Evolutionary conservation across 2,113 vertebrate genomes (phyloP).

Genomic region (Protobothrops mucrosquamatus): DNA sequence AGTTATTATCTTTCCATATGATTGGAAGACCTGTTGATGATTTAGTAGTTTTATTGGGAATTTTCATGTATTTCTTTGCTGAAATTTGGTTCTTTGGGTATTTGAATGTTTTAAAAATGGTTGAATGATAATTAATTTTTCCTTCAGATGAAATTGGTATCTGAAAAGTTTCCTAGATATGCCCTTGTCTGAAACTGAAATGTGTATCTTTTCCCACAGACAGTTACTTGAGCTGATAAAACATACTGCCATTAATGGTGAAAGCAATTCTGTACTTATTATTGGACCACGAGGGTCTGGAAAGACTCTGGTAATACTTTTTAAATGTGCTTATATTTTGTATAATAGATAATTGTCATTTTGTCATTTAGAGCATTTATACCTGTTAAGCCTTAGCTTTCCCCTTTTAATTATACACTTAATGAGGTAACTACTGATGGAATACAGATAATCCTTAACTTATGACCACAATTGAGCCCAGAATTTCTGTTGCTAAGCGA

Average conservation of each 20-base stretch:
- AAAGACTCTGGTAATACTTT: constrained; percentile 81
- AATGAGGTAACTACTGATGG: neutral
- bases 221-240: constrained; percentile 89
- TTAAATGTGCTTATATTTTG: neutral
- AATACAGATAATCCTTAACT: neutral
- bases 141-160: neutral
- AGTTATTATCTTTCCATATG: neutral
- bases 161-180: neutral
- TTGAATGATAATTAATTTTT: neutral
- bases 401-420: neutral
- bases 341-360: neutral
- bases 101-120: neutral
- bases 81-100: neutral
- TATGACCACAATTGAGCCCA: neutral
- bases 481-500: neutral
- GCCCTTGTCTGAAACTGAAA: neutral
- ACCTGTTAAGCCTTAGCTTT: neutral
- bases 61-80: neutral
- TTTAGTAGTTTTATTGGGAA: neutral
- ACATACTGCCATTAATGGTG: constrained; percentile 84
- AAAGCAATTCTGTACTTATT: constrained; percentile 93
- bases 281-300: constrained; percentile 90
- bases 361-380: neutral
- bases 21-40: neutral
- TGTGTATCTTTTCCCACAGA: constrained; percentile 61